These are phyloP conservation scores for Cryptocheilus praepositus DNA, from an alignment of 2,888 invertebrate species.

Conservation along the genomic window DNA sequence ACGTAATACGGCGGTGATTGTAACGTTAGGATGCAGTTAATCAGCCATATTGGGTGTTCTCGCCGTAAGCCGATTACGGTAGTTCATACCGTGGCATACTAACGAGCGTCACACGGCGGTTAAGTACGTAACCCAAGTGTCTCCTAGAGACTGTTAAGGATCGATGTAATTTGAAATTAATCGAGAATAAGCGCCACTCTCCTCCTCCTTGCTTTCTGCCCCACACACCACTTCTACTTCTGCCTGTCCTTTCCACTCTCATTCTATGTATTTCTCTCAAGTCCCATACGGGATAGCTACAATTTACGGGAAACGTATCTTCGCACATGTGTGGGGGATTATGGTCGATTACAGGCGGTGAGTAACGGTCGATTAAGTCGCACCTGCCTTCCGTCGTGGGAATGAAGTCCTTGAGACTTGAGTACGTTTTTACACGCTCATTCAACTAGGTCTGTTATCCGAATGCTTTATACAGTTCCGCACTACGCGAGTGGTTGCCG, in stretches of 20 bases:
- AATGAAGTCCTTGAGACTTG: no score
- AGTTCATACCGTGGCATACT: slow-evolving; percentile 36
- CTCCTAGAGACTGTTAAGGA: slow-evolving; percentile 25
- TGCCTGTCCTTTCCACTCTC: not conserved
- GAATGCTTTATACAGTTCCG: no score
- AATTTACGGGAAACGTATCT: no score
- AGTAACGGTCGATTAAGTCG: no score
- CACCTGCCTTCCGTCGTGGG: no score
- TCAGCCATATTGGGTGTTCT: slow-evolving; percentile 33
- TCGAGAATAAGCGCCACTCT: slow-evolving; percentile 16
- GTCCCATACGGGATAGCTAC: no score
- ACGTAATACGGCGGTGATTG: slow-evolving; percentile 33
- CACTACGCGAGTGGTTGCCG: no score
- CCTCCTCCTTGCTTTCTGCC: slow-evolving; percentile 1
- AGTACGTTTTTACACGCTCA: no score
- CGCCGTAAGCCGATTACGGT: slow-evolving; percentile 44
- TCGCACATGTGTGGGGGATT: no score
- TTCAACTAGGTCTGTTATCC: no score
- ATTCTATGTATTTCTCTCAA: no score
- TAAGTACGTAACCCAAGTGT: slow-evolving; percentile 39
- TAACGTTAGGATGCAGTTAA: slow-evolving; percentile 42
- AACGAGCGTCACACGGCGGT: slow-evolving; percentile 19
- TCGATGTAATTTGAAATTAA: slow-evolving; percentile 35
- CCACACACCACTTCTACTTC: not conserved
- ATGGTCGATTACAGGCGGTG: no score